Evolutionary conservation across 92 coral and sea anemone genomes (phyloP), one percentile per base, ranked within the genome.

Genomic region (Meandrina meandrites): DNA sequence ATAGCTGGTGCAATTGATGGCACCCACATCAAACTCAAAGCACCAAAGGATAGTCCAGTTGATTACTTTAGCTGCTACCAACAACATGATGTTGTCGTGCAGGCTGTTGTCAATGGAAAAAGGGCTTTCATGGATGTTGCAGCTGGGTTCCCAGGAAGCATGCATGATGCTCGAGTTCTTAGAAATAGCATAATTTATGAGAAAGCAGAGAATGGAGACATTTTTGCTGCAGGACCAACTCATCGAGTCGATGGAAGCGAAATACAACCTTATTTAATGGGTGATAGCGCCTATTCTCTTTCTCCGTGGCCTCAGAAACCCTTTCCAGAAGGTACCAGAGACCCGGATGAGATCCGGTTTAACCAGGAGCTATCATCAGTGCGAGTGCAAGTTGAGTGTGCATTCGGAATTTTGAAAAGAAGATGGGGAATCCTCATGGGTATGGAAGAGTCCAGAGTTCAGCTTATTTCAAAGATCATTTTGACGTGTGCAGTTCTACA

Each of bases 391-490:
- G 78, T 82, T 3, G 86, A 82, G 48, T 68, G 66, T 50, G 78
- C 86, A 28, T 82, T 82, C 30, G 76, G 78, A 13, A 67, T 82
- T 45, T 68, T 82, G 67, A 82, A 81, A 71, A 82, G 78, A 31
- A 13, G 86, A 14, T 71, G 78, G 42, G 45, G 76, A n/a, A n/a
- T n/a, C n/a, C n/a, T n/a, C n/a, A n/a, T n/a, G n/a, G n/a, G n/a
- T n/a, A n/a, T n/a, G n/a, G n/a, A n/a, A n/a, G n/a, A n/a, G n/a
- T n/a, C n/a, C n/a, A n/a, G n/a, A n/a, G n/a, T n/a, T n/a, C n/a
- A n/a, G n/a, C n/a, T n/a, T n/a, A n/a, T n/a, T n/a, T n/a, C n/a
- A n/a, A 71, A 50, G 47, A 82, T 68, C 64, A 51, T 51, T 45
- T 45, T 67, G 19, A 78, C 66, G 27, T 82, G 62, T 40, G 86